phyloP scores from a whole-genome alignment of 2,113 vertebrate species.

The Hucho hucho region DNA sequence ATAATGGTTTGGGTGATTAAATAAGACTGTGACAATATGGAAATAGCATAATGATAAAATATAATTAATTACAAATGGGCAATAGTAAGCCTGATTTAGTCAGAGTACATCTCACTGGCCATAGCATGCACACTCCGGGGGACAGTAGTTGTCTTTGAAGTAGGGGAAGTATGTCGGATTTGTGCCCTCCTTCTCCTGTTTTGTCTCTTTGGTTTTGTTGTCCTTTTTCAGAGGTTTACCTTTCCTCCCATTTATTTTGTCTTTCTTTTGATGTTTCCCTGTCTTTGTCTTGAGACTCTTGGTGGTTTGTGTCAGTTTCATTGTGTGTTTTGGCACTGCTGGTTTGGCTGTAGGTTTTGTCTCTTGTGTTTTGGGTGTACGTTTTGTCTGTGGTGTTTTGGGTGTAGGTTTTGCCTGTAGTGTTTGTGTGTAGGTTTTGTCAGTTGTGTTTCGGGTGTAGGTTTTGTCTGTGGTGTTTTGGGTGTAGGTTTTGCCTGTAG shows the following conservation, averaged over 20 bases:
- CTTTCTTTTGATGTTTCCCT: slow-evolving; percentile 4
- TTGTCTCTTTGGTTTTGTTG: slow-evolving; percentile 29
- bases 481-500: no score
- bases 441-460: no score
- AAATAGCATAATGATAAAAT: not conserved
- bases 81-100: not conserved
- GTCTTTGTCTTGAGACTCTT: slow-evolving; percentile 26
- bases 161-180: slow-evolving; percentile 51
- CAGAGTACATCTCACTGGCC: slow-evolving; percentile 43
- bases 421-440: no score
- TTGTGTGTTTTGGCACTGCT: not conserved
- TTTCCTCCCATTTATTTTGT: slow-evolving; percentile 13
- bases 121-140: slow-evolving; percentile 65
- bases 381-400: not conserved
- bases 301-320: slow-evolving; percentile 10
- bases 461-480: no score
- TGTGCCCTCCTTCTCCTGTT: not conserved
- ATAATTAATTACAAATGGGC: not conserved
- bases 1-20: no score
- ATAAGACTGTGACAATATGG: not conserved
- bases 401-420: not conserved
- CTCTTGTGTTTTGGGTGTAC: slow-evolving; percentile 4
- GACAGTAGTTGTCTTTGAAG: slow-evolving; percentile 66
- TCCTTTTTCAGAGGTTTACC: slow-evolving; percentile 30
- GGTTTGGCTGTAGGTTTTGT: not conserved